Evolutionary conservation across 1,140 invertebrate genomes (phyloP), one percentile per base, ranked within the genome.

Genomic region (Nebria ingens): DNA sequence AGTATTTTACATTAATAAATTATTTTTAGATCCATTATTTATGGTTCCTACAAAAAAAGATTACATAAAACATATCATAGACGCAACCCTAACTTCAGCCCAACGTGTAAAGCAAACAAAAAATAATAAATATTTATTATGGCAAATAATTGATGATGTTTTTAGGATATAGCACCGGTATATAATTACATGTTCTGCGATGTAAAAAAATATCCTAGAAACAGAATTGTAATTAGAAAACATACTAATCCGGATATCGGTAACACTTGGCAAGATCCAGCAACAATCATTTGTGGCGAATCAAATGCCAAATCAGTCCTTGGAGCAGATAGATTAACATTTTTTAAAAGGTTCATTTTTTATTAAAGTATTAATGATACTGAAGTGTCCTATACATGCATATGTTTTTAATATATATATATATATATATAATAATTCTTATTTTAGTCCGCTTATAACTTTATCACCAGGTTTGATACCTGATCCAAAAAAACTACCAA

Each of bases 121-220:
- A 9, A 9, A 34, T 34, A 34, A 6, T 34, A 9, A 34, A n/a
- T 34, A 45, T 45, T 45, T 17, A 12, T 11, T 17, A 12, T 45
- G n/a, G n/a, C n/a, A n/a, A n/a, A n/a, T n/a, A 12, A 45, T 17
- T 11, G 38, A 42, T 38, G 54, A 52, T 52, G 53, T 60, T 71
- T 69, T 2, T 60, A 79, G 78, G 66, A 67, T 49, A 64, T 79
- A 50, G 74, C 74, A 54, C 76, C 78, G 4, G 71, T 78, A 2
- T 80, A 75, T 65, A 65, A 68, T 17, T 72, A 72, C 0, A 79
- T 80, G 77, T 80, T 80, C 58, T 76, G 76, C 1, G 77, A 78
- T 38, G 25, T 75, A 1, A 64, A 65, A 45, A 68, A 61, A 40
- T 60, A 68, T 53, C 65, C 66, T 2, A n/a, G 64, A 13, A 56